Conservation (phyloP, 2,888 invertebrate genomes). For the Cryptocephalus moraei region DNA sequence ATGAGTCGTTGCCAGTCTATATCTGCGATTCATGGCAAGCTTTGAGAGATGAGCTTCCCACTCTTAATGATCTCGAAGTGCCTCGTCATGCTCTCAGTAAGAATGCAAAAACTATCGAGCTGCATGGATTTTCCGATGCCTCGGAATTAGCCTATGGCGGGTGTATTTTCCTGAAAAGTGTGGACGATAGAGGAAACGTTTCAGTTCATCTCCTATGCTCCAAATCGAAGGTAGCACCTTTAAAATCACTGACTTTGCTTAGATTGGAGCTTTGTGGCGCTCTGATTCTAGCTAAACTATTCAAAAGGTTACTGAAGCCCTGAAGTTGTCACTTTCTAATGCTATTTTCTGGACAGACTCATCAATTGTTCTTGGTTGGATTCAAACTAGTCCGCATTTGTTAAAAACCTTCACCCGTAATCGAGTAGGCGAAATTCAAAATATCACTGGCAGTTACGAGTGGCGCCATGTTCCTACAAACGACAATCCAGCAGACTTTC, state of each 20-base stretch:
- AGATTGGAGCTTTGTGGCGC: constrained; percentile 3
- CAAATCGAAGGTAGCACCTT: constrained; percentile 4
- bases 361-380: constrained; percentile 4
- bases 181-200: neutral
- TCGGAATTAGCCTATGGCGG: constrained; percentile 1
- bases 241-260: constrained; percentile 2
- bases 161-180: constrained; percentile 1
- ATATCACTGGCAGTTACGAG: too few species aligned
- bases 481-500: too few species aligned
- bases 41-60: neutral
- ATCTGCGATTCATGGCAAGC: constrained; percentile 1
- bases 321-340: neutral
- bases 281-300: constrained; percentile 1
- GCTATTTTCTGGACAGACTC: constrained; percentile 2
- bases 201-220: constrained; percentile 1
- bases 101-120: neutral
- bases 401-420: constrained; percentile 15
- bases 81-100: neutral
- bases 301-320: constrained; percentile 1
- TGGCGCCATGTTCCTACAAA: too few species aligned
- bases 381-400: constrained; percentile 7
- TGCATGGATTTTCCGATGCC: constrained; percentile 4
- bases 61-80: neutral
- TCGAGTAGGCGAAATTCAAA: too few species aligned
- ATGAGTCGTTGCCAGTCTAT: constrained; percentile 2